phyloP scores from a whole-genome alignment of 2,888 invertebrate species.

The Lapara coniferarum region DNA sequence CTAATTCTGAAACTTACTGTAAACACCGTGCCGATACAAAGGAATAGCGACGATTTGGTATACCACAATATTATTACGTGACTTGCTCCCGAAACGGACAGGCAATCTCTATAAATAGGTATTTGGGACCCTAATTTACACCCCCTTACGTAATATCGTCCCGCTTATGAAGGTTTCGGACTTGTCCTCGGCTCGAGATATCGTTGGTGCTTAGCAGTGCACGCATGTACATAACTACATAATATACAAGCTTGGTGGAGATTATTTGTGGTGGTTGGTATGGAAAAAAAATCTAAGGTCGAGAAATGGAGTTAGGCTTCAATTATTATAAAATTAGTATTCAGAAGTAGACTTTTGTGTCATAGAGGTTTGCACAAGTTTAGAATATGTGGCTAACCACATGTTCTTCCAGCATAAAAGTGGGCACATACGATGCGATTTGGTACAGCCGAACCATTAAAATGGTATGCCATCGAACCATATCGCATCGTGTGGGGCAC shows the following conservation, averaged over 20 bases:
- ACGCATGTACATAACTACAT: conserved; percentile 31
- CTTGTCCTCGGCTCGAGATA: conserved; percentile 46
- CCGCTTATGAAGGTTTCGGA: conserved; percentile 68
- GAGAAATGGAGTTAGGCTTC: too few relatives aligned
- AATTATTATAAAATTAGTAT: too few relatives aligned
- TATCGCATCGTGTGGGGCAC: too few relatives aligned
- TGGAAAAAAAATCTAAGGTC: not conserved
- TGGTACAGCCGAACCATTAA: too few relatives aligned
- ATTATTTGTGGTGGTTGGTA: not conserved
- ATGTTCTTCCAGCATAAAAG: too few relatives aligned
- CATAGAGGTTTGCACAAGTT: too few relatives aligned
- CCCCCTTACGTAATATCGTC: conserved; percentile 75
- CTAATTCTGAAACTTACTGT: conserved; percentile 13
- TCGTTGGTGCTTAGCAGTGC: conserved; percentile 41
- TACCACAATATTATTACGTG: conserved; percentile 77
- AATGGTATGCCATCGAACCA: too few relatives aligned
- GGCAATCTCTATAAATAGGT: conserved; percentile 78
- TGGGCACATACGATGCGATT: too few relatives aligned
- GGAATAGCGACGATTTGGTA: conserved; percentile 58
- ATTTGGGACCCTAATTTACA: conserved; percentile 80
- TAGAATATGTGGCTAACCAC: too few relatives aligned
- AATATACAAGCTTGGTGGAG: conserved; percentile 11
- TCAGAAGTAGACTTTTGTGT: too few relatives aligned
- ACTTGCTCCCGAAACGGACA: conserved; percentile 69
- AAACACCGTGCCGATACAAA: conserved; percentile 25